Evolutionary conservation across 2,797 vertebrate species (phyloP), one percentile per base, ranked within the genome.

Genomic region (Cynodonichthys magdalenae): DNA sequence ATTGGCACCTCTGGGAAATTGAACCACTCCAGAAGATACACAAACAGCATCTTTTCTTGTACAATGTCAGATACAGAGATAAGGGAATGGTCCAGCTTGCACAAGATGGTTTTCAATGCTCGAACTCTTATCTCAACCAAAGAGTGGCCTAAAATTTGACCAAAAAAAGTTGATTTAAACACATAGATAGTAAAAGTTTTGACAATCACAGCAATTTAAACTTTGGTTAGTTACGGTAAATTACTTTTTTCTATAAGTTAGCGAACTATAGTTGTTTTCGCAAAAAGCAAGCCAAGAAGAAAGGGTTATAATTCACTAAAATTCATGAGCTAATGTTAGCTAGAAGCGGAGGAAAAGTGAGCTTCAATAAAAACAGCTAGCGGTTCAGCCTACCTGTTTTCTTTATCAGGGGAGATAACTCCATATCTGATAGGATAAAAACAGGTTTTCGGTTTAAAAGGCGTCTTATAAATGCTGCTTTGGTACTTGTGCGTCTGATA

Each of bases 61-160:
- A 95, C 90, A 2, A 99, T 92, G 73, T 98, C 96, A 0, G 86
- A 82, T 29, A 94, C 81, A 0, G 93, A 84, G 34, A 97, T 80
- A 36, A 99, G 86, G 59, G 87, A 89, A 74, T 94, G 96, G 51
- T 98, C 94, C 47, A 98, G 79, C 70, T 99, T 99, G 69, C 92
- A 92, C 1, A 95, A 77, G 63, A 99, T 87, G 69, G 86, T 95
- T 86, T 87, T 91, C 66, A 99, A 79, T 1, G 97, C 95, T 53
- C 97, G 92, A 5, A 95, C 96, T 88, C 98, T 65, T 81, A 99
- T 99, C 90, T 99, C 97, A 47, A 92, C 80, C 86, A 99, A 89
- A 10, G 89, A 92, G 11, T 99, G 97, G 39, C 95, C 97, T 99
- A 69, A 20, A 41, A 44, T 44, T 53, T 19, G 28, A 5, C 59